phyloP scores from a whole-genome alignment of 2,113 vertebrate genomes.

The Stictonetta naevosa region DNA sequence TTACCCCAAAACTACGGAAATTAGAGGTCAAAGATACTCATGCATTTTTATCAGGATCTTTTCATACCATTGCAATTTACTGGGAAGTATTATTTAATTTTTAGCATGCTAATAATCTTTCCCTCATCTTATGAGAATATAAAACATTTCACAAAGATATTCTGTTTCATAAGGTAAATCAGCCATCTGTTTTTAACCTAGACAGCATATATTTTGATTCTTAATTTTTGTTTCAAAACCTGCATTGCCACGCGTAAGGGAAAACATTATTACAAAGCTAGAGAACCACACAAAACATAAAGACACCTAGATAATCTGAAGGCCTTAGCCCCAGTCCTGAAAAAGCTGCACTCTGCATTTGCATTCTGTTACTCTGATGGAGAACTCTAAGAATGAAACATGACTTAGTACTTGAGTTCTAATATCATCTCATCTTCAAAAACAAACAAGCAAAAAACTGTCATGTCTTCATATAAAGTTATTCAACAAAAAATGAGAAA shows the following conservation, averaged over 20 bases:
- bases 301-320: not conserved
- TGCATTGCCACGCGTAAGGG: not conserved
- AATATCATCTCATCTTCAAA: not conserved
- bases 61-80: not conserved
- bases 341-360: not conserved
- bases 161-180: not conserved
- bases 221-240: not conserved
- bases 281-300: not conserved
- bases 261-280: not conserved
- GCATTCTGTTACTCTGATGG: not conserved
- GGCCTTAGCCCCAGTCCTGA: not conserved
- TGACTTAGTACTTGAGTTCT: accelerated
- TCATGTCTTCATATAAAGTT: too few relatives aligned
- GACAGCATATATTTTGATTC: not conserved
- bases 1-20: not conserved
- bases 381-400: not conserved
- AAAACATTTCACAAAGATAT: not conserved
- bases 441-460: not conserved
- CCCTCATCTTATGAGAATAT: not conserved
- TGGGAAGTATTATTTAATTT: not conserved
- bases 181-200: not conserved
- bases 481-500: not conserved
- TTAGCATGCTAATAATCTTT: not conserved
- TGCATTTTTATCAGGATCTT: not conserved
- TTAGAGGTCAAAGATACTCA: not conserved